These are phyloP conservation scores for Thysanoteuthis rhombus DNA, from an alignment of 2,888 invertebrate species.

Conservation along the genomic window DNA sequence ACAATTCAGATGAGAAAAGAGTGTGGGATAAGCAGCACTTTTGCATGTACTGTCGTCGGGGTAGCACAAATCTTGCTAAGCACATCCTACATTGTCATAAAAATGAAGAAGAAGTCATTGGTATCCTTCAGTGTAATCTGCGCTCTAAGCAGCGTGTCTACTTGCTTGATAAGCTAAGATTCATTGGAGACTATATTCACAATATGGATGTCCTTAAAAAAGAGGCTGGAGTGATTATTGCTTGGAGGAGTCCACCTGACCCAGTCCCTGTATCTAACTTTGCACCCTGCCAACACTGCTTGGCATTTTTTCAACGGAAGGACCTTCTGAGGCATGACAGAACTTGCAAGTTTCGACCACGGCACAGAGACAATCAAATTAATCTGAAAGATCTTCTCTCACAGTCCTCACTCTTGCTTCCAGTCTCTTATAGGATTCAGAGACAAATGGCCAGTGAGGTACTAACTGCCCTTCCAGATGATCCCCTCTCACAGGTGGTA, in stretches of 20 bases:
- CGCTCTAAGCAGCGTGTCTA: background rate
- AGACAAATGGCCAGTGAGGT: background rate
- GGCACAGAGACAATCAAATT: background rate
- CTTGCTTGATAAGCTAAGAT: background rate
- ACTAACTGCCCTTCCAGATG: background rate
- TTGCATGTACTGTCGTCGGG: background rate
- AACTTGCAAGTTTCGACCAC: background rate
- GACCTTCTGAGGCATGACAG: background rate
- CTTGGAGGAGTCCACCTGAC: background rate
- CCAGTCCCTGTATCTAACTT: background rate
- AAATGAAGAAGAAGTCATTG: background rate
- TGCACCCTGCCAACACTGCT: background rate
- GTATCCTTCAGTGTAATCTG: background rate
- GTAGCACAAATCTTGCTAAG: constrained; percentile 12
- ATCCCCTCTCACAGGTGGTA: background rate
- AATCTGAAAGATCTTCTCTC: background rate
- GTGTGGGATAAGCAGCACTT: background rate
- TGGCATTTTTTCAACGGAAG: background rate
- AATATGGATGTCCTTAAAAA: constrained; percentile 12
- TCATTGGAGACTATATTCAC: background rate
- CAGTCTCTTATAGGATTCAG: background rate
- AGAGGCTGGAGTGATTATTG: constrained; percentile 12
- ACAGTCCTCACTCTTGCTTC: background rate
- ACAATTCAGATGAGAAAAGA: background rate
- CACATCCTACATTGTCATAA: background rate